Evolutionary conservation across 2,113 vertebrate genomes (phyloP).

Genomic region (Pteruthius melanotis): DNA sequence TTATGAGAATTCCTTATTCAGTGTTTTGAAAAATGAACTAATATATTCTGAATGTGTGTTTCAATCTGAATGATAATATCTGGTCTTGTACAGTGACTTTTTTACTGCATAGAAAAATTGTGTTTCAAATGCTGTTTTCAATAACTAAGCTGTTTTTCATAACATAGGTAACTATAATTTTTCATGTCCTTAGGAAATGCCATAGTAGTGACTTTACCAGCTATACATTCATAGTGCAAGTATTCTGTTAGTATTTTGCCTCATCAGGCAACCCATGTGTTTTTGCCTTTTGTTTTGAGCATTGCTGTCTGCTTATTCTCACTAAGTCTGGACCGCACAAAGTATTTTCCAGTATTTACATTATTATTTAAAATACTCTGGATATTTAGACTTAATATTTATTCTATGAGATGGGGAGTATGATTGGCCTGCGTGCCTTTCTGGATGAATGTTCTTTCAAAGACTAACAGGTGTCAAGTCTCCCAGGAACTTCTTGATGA

Average conservation of each 20-base stretch:
- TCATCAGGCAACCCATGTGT: background rate
- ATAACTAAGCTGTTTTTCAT: background rate
- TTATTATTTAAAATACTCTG: conserved; percentile 1
- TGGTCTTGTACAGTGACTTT: background rate
- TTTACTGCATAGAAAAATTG: background rate
- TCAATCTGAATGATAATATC: background rate
- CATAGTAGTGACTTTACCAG: background rate
- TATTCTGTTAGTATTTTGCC: background rate
- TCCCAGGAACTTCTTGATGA: background rate
- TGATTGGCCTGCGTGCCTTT: background rate
- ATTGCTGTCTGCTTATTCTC: background rate
- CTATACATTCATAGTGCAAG: background rate
- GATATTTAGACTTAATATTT: conserved; percentile 1
- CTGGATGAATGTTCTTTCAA: background rate
- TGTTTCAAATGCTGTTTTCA: background rate
- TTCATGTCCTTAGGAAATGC: background rate
- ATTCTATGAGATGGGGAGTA: background rate
- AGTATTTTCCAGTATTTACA: background rate
- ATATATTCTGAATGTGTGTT: background rate
- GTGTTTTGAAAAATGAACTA: background rate
- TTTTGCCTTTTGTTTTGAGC: background rate
- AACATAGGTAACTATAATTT: background rate
- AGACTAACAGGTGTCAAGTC: conserved; percentile 25
- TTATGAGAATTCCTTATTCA: background rate
- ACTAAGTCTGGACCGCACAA: background rate